A percentile compares a stretch with the other conserved stretches of the same genome.
These are phyloP conservation scores for Eulithis testata DNA, from an alignment of 2,888 invertebrate genomes.

Conservation along the genomic window DNA sequence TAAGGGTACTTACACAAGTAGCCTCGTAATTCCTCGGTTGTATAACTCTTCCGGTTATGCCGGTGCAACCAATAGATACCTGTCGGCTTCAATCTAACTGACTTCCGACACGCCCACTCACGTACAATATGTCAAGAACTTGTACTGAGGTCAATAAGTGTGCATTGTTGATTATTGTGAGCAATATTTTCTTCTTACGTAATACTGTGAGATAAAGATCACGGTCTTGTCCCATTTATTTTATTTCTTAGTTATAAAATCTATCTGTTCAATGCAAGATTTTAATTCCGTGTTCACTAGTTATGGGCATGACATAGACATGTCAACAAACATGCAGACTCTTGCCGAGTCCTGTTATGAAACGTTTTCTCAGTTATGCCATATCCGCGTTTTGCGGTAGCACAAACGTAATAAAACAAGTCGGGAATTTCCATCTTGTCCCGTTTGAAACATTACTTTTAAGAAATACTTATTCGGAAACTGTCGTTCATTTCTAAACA, in stretches of 20 bases:
- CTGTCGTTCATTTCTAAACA: constrained; percentile 16
- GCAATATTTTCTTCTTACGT: constrained; percentile 35
- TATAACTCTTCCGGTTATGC: constrained; percentile 60
- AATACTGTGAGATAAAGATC: constrained; percentile 31
- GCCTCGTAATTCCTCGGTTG: constrained; percentile 53
- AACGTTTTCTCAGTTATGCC: constrained; percentile 10
- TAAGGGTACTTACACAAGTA: constrained; percentile 45
- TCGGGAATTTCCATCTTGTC: constrained; percentile 11
- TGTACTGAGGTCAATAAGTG: constrained; percentile 54
- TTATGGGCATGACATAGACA: constrained; percentile 1
- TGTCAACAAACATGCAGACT: background rate
- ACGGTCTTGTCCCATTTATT: constrained; percentile 17
- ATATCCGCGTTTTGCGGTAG: constrained; percentile 11
- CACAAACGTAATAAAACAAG: constrained; percentile 21
- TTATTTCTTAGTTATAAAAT: constrained; percentile 7
- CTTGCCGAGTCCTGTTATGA: constrained; percentile 11
- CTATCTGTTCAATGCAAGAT: constrained; percentile 2
- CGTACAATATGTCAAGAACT: constrained; percentile 65
- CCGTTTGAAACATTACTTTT: background rate
- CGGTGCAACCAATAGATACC: constrained; percentile 40
- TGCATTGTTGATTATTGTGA: constrained; percentile 33
- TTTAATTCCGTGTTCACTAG: constrained; percentile 3
- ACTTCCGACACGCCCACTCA: constrained; percentile 58
- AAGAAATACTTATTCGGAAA: constrained; percentile 5
- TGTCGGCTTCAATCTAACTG: constrained; percentile 32